These are phyloP conservation scores for Cirrhinus mrigala DNA, from an alignment of 2,797 vertebrate species.

Conservation along the genomic window DNA sequence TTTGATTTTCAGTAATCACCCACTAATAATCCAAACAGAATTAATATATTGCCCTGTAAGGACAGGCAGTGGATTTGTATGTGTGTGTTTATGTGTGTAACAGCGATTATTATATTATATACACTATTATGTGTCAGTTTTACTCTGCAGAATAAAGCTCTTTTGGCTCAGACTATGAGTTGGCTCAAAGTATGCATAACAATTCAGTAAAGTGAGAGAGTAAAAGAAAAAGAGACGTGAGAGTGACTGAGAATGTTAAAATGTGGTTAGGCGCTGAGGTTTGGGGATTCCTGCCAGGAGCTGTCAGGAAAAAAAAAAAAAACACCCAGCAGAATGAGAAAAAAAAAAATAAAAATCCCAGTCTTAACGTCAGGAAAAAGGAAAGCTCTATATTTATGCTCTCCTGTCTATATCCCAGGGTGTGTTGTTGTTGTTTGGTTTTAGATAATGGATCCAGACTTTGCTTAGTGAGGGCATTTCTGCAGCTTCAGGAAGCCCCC, in stretches of 20 bases:
- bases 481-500: constrained; percentile 61
- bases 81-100: constrained; percentile 23
- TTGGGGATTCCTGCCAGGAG: constrained; percentile 64
- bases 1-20: constrained; percentile 56
- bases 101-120: constrained; percentile 58
- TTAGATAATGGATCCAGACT: constrained; percentile 69
- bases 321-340: constrained; percentile 55
- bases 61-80: constrained; percentile 10
- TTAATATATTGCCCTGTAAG: constrained; percentile 50
- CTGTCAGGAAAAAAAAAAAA: constrained; percentile 59
- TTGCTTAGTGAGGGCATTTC: constrained; percentile 63
- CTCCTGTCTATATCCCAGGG: constrained; percentile 65
- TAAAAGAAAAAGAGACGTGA: constrained; percentile 35
- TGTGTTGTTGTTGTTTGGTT: constrained; percentile 65
- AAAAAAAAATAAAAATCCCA: constrained; percentile 13
- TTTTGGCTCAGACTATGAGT: constrained; percentile 38
- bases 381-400: constrained; percentile 69
- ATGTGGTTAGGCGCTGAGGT: constrained; percentile 57
- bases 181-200: constrained; percentile 46
- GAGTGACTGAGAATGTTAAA: constrained; percentile 59
- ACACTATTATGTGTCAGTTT: constrained; percentile 56
- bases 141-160: constrained; percentile 45
- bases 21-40: constrained; percentile 59
- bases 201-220: constrained; percentile 42
- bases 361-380: constrained; percentile 54